A percentile compares a stretch with the other conserved stretches of the same genome.
Evolutionary conservation across 2,888 invertebrate genomes (phyloP).

Genomic region (Crioceris asparagi): DNA sequence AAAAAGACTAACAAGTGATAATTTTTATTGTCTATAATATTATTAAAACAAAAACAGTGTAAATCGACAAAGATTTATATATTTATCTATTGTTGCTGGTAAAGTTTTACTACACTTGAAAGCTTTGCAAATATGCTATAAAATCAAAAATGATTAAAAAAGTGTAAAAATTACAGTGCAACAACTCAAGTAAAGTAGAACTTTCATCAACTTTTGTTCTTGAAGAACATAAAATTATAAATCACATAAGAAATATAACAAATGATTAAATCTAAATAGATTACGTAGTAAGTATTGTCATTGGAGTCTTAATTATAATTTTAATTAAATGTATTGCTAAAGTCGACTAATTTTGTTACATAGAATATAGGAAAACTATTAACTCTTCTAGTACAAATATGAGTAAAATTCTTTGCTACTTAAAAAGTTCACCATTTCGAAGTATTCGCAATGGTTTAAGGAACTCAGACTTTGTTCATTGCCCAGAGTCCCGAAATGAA

Average conservation of each 20-base stretch:
- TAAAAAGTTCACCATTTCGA: too few relatives aligned
- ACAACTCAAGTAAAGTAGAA: constrained; percentile 2
- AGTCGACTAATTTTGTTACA: constrained; percentile 10
- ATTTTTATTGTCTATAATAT: constrained; percentile 28
- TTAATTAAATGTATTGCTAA: constrained; percentile 10
- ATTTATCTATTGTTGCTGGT: constrained; percentile 3
- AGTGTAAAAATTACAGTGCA: constrained; percentile 1
- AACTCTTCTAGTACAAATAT: constrained; percentile 12
- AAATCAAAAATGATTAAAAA: constrained; percentile 3
- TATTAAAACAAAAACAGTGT: constrained; percentile 29
- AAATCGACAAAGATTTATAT: constrained; percentile 22
- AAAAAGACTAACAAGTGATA: constrained; percentile 29
- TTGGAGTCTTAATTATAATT: constrained; percentile 11
- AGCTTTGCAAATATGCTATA: background rate
- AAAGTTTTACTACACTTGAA: background rate
- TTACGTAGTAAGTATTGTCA: constrained; percentile 18
- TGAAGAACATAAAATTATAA: constrained; percentile 9
- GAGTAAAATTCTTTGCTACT: too few relatives aligned
- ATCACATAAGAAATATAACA: constrained; percentile 13
- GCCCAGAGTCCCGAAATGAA: too few relatives aligned
- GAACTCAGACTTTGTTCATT: too few relatives aligned
- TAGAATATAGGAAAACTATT: too few relatives aligned
- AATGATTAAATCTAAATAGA: constrained; percentile 7
- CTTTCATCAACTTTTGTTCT: constrained; percentile 7
- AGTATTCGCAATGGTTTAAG: too few relatives aligned